Percentiles rank a stretch among this genome's conserved stretches.
phyloP scores from a whole-genome alignment of 2,888 invertebrate species.

The Drosophila nr. medialis region DNA sequence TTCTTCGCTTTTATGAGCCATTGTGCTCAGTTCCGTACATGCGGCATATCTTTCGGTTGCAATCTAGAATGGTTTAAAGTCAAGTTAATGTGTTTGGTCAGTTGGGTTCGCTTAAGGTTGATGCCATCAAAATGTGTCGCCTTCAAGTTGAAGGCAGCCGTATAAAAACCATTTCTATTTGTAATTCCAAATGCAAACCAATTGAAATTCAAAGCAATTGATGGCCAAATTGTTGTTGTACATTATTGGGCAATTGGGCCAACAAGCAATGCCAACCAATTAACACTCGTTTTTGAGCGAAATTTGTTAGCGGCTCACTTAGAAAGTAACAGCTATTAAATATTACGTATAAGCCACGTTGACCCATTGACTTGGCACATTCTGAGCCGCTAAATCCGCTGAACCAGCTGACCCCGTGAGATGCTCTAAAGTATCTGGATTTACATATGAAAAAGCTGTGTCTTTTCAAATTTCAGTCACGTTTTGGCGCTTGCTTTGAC shows the following conservation, averaged over 20 bases:
- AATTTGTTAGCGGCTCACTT: constrained; percentile 1
- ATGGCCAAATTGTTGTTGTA: constrained; percentile 37
- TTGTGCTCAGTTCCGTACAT: constrained; percentile 61
- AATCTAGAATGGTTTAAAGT: constrained; percentile 59
- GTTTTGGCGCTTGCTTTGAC: constrained; percentile 53
- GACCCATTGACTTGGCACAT: constrained; percentile 58
- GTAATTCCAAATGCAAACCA: constrained; percentile 62
- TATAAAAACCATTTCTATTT: constrained; percentile 59
- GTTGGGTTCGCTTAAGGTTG: constrained; percentile 13
- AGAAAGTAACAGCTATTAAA: constrained; percentile 36
- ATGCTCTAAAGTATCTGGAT: constrained; percentile 10
- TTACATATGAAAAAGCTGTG: constrained; percentile 22
- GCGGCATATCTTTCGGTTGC: constrained; percentile 38
- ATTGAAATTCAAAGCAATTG: constrained; percentile 74
- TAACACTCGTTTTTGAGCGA: constrained; percentile 10
- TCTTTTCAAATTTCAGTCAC: constrained; percentile 63
- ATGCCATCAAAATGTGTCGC: constrained; percentile 42
- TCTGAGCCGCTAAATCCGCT: constrained; percentile 39
- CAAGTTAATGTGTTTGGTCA: constrained; percentile 22
- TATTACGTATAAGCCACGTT: constrained; percentile 57
- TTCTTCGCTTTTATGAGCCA: constrained; percentile 39
- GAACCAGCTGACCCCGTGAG: constrained; percentile 6
- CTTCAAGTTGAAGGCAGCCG: constrained; percentile 65
- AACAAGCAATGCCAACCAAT: constrained; percentile 45
- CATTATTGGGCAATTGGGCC: constrained; percentile 44